phyloP scores from a whole-genome alignment of 1,140 invertebrate species.

The Samia ricini region DNA sequence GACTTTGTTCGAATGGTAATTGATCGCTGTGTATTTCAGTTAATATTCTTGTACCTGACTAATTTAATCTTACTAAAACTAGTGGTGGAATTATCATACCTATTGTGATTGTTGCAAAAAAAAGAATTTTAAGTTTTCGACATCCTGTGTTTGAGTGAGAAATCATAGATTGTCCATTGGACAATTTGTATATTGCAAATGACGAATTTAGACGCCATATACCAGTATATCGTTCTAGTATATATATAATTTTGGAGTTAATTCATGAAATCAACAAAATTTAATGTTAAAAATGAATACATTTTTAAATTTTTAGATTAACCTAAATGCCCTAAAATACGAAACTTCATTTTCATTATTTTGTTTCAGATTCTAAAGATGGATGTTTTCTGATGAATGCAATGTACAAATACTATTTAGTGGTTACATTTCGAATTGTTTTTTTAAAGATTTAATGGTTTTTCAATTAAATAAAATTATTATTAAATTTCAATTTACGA shows the following conservation, averaged over 20 bases:
- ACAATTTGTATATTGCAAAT: constrained; percentile 34
- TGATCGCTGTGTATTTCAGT: constrained; percentile 38
- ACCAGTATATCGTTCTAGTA: constrained; percentile 20
- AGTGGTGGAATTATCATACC: constrained; percentile 20
- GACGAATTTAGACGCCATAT: constrained; percentile 21
- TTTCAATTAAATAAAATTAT: constrained; percentile 1
- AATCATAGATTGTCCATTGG: constrained; percentile 38
- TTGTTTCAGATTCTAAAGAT: constrained; percentile 53
- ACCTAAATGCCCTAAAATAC: constrained; percentile 44
- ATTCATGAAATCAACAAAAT: constrained; percentile 35
- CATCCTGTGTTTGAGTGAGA: constrained; percentile 29
- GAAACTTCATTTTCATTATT: constrained; percentile 71
- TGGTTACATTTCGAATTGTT: constrained; percentile 16
- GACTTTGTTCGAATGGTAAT: constrained; percentile 55
- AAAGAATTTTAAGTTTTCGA: constrained; percentile 73
- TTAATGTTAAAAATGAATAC: constrained; percentile 19
- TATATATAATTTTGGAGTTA: constrained; percentile 26
- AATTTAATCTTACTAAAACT: constrained; percentile 31
- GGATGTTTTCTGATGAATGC: constrained; percentile 25
- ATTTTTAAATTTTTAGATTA: constrained; percentile 45
- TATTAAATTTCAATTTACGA: constrained; percentile 21
- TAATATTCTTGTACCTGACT: constrained; percentile 43
- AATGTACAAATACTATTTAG: constrained; percentile 27
- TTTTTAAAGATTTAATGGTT: constrained; percentile 23
- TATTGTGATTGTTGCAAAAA: constrained; percentile 33